Conservation (phyloP, 2,888 invertebrate genomes). For the Epirrhoe alternata region DNA sequence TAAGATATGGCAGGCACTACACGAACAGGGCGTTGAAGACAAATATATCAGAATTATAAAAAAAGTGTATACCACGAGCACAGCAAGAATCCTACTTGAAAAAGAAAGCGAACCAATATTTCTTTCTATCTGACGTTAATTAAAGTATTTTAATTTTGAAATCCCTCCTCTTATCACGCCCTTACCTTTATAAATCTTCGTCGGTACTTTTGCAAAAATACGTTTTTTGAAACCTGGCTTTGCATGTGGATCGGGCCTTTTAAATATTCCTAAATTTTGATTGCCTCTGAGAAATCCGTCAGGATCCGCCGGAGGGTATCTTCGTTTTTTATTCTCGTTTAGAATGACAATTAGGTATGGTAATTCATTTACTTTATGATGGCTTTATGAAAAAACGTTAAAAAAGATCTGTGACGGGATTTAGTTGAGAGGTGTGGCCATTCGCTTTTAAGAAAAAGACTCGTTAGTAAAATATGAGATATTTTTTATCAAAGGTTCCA, state of each 20-base stretch:
- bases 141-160: slow-evolving; percentile 68
- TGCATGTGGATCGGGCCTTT: slow-evolving; percentile 71
- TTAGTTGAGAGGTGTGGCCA: slow-evolving; percentile 54
- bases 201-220: slow-evolving; percentile 58
- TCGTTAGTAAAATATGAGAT: slow-evolving; percentile 23
- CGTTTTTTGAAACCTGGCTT: slow-evolving; percentile 61
- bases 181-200: slow-evolving; percentile 59
- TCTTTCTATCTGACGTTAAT: slow-evolving; percentile 64
- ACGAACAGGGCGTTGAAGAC: too few relatives aligned
- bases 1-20: too few relatives aligned
- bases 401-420: slow-evolving; percentile 68
- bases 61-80: too few relatives aligned
- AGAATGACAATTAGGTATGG: slow-evolving; percentile 80
- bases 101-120: too few relatives aligned
- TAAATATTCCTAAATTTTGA: slow-evolving; percentile 78
- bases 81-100: too few relatives aligned
- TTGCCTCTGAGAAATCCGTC: slow-evolving; percentile 74
- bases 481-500: slow-evolving; percentile 27
- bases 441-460: slow-evolving; percentile 40
- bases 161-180: slow-evolving; percentile 51
- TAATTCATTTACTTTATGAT: slow-evolving; percentile 79
- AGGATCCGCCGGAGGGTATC: slow-evolving; percentile 64
- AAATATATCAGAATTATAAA: too few relatives aligned
- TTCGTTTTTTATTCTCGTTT: slow-evolving; percentile 74
- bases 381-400: slow-evolving; percentile 66